Evolutionary conservation across 2,113 vertebrate genomes (phyloP).

Genomic region (Craseonycteris thonglongyai): DNA sequence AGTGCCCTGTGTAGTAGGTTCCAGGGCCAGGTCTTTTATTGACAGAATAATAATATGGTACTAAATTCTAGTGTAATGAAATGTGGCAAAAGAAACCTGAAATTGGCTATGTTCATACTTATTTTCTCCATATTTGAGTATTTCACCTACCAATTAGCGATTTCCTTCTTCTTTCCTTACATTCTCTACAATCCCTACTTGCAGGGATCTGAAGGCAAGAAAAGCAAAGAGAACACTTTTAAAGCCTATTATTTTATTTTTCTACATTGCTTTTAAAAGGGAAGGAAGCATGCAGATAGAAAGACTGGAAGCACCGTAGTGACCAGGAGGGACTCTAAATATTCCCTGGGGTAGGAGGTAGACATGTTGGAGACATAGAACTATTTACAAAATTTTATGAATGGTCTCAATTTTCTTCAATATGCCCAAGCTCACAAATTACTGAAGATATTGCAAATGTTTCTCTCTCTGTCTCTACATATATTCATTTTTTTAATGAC

Average conservation of each 20-base stretch:
- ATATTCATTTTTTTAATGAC: not conserved
- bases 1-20: not conserved
- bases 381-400: not conserved
- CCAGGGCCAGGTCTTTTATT: not conserved
- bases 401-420: not conserved
- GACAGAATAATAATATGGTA: not conserved
- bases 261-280: not conserved
- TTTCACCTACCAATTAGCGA: not conserved
- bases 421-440: not conserved
- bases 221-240: not conserved
- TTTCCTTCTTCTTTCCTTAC: not conserved
- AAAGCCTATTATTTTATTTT: not conserved
- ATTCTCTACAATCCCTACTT: not conserved
- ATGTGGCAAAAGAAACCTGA: not conserved
- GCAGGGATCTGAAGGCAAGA: not conserved
- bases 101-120: not conserved
- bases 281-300: not conserved
- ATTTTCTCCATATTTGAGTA: not conserved
- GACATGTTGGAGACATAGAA: not conserved
- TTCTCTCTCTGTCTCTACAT: not conserved
- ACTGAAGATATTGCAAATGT: not conserved
- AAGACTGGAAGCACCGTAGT: not conserved
- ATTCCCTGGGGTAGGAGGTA: no score
- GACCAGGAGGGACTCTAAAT: not conserved
- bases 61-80: not conserved